phyloP scores from a whole-genome alignment of 2,113 vertebrate species.

The Xenopus laevis region DNA sequence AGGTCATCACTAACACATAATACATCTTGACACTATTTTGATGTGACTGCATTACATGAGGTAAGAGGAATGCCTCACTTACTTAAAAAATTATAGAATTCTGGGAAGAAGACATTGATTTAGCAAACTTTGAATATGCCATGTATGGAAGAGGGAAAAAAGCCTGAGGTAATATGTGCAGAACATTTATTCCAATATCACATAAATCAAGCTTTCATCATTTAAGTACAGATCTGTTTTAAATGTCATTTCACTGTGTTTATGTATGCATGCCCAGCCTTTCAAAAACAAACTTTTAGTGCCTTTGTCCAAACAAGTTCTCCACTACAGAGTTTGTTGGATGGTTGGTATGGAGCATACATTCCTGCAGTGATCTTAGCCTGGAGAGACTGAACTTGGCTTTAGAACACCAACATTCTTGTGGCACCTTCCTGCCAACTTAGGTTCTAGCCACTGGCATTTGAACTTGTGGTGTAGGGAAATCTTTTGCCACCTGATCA shows the following conservation, averaged over 20 bases:
- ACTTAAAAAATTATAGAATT: background rate
- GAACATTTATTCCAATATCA: slow-evolving; percentile 32
- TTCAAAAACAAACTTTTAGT: slow-evolving; percentile 37
- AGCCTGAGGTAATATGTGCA: slow-evolving; percentile 13
- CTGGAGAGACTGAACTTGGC: slow-evolving; percentile 32
- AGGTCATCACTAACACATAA: too few relatives aligned
- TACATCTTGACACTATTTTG: too few relatives aligned
- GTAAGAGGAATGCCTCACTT: background rate
- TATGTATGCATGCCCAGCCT: slow-evolving; percentile 35
- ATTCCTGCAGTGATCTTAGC: slow-evolving; percentile 38
- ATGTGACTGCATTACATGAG: too few relatives aligned
- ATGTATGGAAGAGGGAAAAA: slow-evolving; percentile 15
- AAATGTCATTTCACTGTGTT: slow-evolving; percentile 39
- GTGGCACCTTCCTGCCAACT: slow-evolving; percentile 22
- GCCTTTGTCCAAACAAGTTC: slow-evolving; percentile 40
- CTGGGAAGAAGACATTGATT: slow-evolving; percentile 12
- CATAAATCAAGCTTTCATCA: slow-evolving; percentile 27
- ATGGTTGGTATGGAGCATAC: slow-evolving; percentile 30
- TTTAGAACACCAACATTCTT: slow-evolving; percentile 30
- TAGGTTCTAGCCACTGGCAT: slow-evolving; percentile 17
- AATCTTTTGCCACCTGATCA: slow-evolving; percentile 17
- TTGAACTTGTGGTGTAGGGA: slow-evolving; percentile 8
- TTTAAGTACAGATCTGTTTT: slow-evolving; percentile 30
- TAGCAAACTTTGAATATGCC: slow-evolving; percentile 13
- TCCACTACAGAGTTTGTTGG: slow-evolving; percentile 23